Conservation (phyloP, 2,888 invertebrate species). For the Drosophila algonquin region DNA sequence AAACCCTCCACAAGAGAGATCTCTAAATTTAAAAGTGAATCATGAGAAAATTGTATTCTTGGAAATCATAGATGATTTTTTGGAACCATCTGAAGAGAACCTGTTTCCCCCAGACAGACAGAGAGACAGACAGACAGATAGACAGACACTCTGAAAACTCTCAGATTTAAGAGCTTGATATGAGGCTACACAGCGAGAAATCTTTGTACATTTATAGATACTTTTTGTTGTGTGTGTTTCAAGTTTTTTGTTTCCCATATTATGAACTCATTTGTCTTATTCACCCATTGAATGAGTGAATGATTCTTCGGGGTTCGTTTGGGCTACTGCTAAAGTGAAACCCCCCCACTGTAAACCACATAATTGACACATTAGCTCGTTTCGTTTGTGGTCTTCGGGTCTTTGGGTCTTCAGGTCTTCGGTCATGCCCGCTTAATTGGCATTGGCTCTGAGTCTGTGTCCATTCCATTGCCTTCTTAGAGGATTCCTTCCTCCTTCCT, state of each 20-base stretch:
- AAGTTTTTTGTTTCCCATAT: slow-evolving; percentile 55
- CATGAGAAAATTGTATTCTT: slow-evolving; percentile 74
- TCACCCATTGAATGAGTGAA: slow-evolving; percentile 29
- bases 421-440: slow-evolving; percentile 64
- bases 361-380: slow-evolving; percentile 78
- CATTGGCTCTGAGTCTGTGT: slow-evolving; percentile 22
- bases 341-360: slow-evolving; percentile 56
- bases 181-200: slow-evolving; percentile 17
- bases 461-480: slow-evolving; percentile 30
- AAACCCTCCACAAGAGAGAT: slow-evolving; percentile 14
- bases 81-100: slow-evolving; percentile 52
- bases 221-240: background rate
- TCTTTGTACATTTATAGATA: background rate
- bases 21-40: slow-evolving; percentile 48
- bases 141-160: slow-evolving; percentile 67
- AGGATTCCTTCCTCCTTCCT: slow-evolving; percentile 14
- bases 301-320: background rate
- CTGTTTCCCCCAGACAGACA: slow-evolving; percentile 28
- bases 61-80: slow-evolving; percentile 70
- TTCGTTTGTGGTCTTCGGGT: slow-evolving; percentile 48
- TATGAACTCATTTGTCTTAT: slow-evolving; percentile 65
- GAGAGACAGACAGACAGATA: slow-evolving; percentile 58
- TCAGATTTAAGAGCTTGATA: slow-evolving; percentile 28
- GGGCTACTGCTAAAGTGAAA: slow-evolving; percentile 36
- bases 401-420: slow-evolving; percentile 28